Base-by-base conservation (phyloP, 2,797 vertebrate species). In the Parauchenoglanis ngamensis region DNA sequence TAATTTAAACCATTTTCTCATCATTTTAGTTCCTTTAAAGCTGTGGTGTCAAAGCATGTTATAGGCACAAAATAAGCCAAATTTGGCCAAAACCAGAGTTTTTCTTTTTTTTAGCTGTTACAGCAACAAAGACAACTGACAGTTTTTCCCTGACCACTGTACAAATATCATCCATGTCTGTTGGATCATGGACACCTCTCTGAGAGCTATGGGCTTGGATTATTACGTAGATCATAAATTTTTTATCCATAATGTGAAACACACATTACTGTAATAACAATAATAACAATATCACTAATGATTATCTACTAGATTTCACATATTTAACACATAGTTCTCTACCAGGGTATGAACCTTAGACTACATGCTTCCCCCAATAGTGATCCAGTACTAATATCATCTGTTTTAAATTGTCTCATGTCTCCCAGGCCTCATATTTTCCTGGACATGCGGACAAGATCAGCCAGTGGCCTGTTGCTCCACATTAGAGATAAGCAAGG, bases 361-460 rank as follows among this genome's bases (percentile, higher is more conserved):
- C 35, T 11, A 72, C 68, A 46, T 2, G 28, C 15, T 76, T 76
- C 25, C 2, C 73, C 12, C 46, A 12, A 13, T 28, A 76, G 4
- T 52, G 73, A 8, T 75, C 3, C 6, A 77, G 25, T 56, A 35
- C 10, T 21, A 35, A 35, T 15, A 78, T 17, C 63, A 83, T 2
- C 35, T 7, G 0, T 75, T 82, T 75, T 7, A 83, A 70, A 67
- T 6, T 52, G 10, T 84, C 40, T 85, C 56, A 54, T 90, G 73
- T 89, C 7, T 89, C 52, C 78, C 89, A 98, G 97, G 94, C 95
- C 94, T 67, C 95, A 96, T 84, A 96, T 97, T 90, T 95, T 96
- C 13, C 63, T 97, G 57, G 96, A 97, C 0, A 17, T 98, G 23
- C 93, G 91, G 89, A 97, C 96, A 52, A 91, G 25, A 0, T 94